These are phyloP conservation scores for Crambe crambe DNA, from an alignment of 37 sponge, comb jelly and placozoan species.

Conservation along the genomic window DNA sequence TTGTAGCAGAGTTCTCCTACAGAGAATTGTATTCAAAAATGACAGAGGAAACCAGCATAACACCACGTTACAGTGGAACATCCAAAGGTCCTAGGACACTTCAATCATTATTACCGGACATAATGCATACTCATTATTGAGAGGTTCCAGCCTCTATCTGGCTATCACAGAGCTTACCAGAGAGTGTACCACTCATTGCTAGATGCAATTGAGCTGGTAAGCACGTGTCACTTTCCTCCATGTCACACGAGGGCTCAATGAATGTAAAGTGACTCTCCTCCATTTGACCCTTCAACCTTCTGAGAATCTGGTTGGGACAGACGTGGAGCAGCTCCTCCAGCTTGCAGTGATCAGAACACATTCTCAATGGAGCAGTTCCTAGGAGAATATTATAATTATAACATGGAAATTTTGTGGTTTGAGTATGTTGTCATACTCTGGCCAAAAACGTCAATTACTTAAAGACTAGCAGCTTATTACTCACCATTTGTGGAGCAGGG, in stretches of 20 bases:
- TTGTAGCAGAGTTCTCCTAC: slow-evolving; percentile 6
- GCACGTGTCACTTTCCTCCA: not conserved
- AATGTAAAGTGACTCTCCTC: not conserved
- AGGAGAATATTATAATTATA: not conserved
- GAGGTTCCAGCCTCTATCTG: no score
- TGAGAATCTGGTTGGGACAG: not conserved
- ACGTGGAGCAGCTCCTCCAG: not conserved
- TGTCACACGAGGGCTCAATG: not conserved
- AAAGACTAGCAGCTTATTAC: no score
- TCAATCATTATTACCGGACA: no score
- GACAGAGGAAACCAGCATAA: no score
- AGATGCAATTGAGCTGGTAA: not conserved
- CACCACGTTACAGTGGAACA: no score
- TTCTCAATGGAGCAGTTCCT: not conserved
- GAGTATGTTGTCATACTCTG: not conserved
- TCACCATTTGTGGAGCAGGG: not conserved
- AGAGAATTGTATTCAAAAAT: no score
- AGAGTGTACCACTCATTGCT: no score
- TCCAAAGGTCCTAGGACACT: no score
- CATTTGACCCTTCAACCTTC: not conserved
- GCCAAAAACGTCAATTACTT: not conserved
- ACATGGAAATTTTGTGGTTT: not conserved
- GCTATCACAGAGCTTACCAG: no score
- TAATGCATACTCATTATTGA: no score
- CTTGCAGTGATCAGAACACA: slow-evolving; percentile 2